Evolutionary conservation across 1,140 invertebrate genomes (phyloP).

Genomic region (Ceratitis capitata): DNA sequence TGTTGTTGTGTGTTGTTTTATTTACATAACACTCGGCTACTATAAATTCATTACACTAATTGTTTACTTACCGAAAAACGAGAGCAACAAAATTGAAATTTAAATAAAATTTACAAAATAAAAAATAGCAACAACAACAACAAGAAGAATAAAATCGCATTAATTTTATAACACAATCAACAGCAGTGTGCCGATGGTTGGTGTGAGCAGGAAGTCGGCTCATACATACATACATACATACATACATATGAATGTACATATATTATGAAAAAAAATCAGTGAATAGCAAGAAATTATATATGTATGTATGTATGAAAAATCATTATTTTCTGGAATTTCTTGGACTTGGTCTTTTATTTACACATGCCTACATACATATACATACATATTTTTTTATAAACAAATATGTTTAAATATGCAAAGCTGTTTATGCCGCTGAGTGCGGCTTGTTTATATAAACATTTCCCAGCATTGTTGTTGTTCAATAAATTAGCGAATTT

Average conservation of each 20-base stretch:
- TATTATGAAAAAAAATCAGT: too few relatives aligned
- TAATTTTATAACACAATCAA: slow-evolving; percentile 2
- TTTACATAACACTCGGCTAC: background rate
- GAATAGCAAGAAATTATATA: too few relatives aligned
- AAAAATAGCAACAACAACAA: too few relatives aligned
- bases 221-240: background rate
- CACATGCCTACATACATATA: background rate
- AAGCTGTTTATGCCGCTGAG: background rate
- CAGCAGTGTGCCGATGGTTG: background rate
- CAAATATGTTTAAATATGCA: too few relatives aligned
- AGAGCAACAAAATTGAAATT: slow-evolving; percentile 7
- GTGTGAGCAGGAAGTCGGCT: background rate
- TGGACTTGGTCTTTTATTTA: too few relatives aligned
- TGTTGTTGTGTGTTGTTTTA: too few relatives aligned
- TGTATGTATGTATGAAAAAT: too few relatives aligned
- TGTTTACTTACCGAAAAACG: slow-evolving; percentile 29
- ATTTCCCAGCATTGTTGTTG: background rate
- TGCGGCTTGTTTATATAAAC: slow-evolving; percentile 10
- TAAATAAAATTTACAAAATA: background rate
- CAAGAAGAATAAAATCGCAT: too few relatives aligned
- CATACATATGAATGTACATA: background rate
- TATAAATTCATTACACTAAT: slow-evolving; percentile 35
- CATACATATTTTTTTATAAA: background rate
- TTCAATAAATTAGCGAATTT: slow-evolving; percentile 20
- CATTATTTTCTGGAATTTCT: too few relatives aligned